These are phyloP conservation scores for Bursaphelenchus okinawaensis DNA, from an alignment of 2,888 invertebrate genomes.

Conservation along the genomic window DNA sequence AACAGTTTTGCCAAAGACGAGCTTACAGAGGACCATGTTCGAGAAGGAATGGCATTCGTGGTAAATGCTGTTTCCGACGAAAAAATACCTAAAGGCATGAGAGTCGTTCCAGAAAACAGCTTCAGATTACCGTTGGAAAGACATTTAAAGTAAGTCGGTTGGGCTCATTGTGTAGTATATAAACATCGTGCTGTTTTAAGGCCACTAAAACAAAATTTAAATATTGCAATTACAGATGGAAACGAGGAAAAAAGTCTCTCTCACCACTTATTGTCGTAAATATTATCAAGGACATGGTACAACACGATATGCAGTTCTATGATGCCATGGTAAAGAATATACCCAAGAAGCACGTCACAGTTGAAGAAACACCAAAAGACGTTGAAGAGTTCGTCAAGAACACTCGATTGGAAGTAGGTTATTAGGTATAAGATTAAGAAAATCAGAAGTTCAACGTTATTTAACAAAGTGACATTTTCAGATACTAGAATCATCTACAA, in stretches of 20 bases:
- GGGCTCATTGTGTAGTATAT: too few species aligned
- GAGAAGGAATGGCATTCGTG: not conserved
- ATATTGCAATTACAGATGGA: not conserved
- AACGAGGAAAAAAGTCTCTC: not conserved
- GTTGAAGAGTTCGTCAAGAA: not conserved
- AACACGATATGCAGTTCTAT: not conserved
- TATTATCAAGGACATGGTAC: not conserved
- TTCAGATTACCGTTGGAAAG: not conserved
- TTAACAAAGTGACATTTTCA: too few species aligned
- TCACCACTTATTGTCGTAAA: not conserved
- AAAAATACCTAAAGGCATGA: not conserved
- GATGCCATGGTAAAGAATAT: not conserved
- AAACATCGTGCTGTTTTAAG: too few species aligned
- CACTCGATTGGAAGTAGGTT: not conserved
- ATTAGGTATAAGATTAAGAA: not conserved
- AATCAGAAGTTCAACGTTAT: too few species aligned
- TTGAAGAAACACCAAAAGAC: not conserved
- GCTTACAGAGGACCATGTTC: not conserved
- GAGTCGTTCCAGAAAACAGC: not conserved
- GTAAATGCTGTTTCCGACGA: not conserved
- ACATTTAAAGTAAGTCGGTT: not conserved
- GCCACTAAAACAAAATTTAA: too few species aligned
- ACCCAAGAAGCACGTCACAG: not conserved
- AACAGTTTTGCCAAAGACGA: not conserved
- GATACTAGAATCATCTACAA: not conserved